Evolutionary conservation across 2,797 vertebrate genomes (phyloP), one percentile per base, ranked within the genome.

Genomic region (Calcarius lapponicus): DNA sequence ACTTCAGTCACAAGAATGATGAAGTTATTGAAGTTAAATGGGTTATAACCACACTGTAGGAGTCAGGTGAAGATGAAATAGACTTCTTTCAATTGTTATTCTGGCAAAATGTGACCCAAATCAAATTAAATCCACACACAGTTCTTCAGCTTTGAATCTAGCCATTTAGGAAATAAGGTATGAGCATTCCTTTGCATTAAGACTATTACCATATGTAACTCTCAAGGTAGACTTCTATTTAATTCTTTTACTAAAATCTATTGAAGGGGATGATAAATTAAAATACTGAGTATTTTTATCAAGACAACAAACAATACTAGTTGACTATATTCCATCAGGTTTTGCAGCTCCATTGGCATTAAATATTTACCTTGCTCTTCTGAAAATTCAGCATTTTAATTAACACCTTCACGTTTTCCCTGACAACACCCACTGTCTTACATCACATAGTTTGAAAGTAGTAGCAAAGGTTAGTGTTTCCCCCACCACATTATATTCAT

Each of bases 171-270:
- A 73, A 81, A 76, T 86, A 91, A 90, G 31, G 26, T 83, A 87
- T 80, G 29, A 97, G 80, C 29, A 61, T 90, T 93, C 50, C 56
- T 92, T 73, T 89, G 42, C 53, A 81, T 83, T 73, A 88, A 92
- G 47, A 88, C 73, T 69, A 58, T 48, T 85, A 87, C 53, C 58
- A 78, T 28, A 84, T 0, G 3, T 76, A 97, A 96, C 94, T 97
- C 94, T 97, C 96, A 96, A 83, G 85, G 94, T 20, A 96, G 14
- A 96, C 84, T 97, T 96, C 88, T 57, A 18, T 38, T 81, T 93
- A 56, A 58, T 58, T 92, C 4, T 78, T 95, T 96, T 56, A 38
- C 21, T 66, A 56, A 56, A 56, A 87, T 72, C 34, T 87, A 56
- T 10, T 89, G 20, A 62, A 74, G 12, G 10, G 47, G 7, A 15